Base-by-base conservation (phyloP, 2,888 invertebrate genomes). In the Lepidonotus clava region DNA sequence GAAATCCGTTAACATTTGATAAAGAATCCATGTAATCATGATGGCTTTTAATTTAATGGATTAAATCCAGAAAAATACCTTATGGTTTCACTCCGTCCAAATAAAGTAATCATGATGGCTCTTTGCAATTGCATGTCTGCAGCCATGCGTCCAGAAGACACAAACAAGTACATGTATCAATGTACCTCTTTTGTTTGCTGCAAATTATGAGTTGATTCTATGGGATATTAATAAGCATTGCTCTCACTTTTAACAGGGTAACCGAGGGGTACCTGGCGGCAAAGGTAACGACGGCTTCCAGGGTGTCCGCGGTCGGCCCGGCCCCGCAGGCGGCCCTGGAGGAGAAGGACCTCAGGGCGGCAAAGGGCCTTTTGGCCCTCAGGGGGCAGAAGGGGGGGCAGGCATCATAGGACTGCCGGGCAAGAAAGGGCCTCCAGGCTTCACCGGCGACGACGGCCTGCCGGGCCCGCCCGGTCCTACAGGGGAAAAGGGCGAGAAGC, bases 381-480 rank as follows among this genome's bases (percentile, higher is more conserved):
- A 4, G 1, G 85, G 85, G 24, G 21, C 51, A 18, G 28, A 24
- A 0, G 85, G 85, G 0, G 28, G n/a, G 28, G 21, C 66, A 0
- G 84, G 84, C 0, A 41, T 41, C 24, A 18, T 18, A 21, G 85
- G 85, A 18, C 21, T 41, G 8, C 28, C n/a, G 21, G 85, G 85
- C 8, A n/a, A 53, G 4, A 53, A 36, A 28, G 86, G 86, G 28
- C 77, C 86, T 2, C 11, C 24, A 0, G 86, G 86, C n/a, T 28
- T 24, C 24, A n/a, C 24, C 53, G 86, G 86, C 0, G 46, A 71
- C 5, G n/a, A 5, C 4, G 85, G 85, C 6, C 46, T 38, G 5
- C 1, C 11, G 1, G 86, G 86, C 6, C 77, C 77, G n/a, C 36
- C 80, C 0, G 86, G 86, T 11, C 40, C 56, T 21, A n/a, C 84